These are phyloP conservation scores for Sinopyrophorus schimmeli DNA, from an alignment of 2,888 invertebrate species.

Conservation along the genomic window DNA sequence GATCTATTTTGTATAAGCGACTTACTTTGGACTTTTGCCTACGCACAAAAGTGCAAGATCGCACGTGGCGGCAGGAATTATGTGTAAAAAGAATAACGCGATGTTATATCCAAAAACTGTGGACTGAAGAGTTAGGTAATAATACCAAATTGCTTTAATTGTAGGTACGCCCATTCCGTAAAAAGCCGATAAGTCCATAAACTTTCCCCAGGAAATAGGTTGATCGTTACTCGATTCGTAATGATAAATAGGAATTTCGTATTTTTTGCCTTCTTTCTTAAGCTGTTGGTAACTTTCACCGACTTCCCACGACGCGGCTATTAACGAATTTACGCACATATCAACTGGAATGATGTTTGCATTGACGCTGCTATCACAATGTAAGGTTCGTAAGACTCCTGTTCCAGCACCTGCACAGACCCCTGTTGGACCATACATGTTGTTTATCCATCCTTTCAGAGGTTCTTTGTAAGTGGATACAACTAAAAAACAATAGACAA, in stretches of 20 bases:
- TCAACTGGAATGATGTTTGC: slow-evolving; percentile 82
- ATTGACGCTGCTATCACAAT: slow-evolving; percentile 67
- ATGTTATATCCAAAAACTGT: slow-evolving; percentile 63
- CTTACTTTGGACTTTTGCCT: slow-evolving; percentile 66
- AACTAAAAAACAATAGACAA: slow-evolving; percentile 57
- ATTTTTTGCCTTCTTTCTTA: slow-evolving; percentile 29
- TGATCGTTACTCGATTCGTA: slow-evolving; percentile 84
- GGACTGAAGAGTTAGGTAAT: slow-evolving; percentile 66
- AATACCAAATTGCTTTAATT: slow-evolving; percentile 70
- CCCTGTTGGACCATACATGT: slow-evolving; percentile 86
- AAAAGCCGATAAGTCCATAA: slow-evolving; percentile 62
- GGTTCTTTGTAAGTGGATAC: slow-evolving; percentile 74
- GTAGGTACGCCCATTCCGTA: slow-evolving; percentile 64
- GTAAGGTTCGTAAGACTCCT: slow-evolving; percentile 75
- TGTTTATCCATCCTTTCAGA: slow-evolving; percentile 85
- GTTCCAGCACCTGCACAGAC: slow-evolving; percentile 73
- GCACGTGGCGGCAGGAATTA: slow-evolving; percentile 66
- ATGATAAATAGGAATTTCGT: slow-evolving; percentile 76
- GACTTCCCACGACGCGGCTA: slow-evolving; percentile 76
- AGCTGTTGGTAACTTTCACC: slow-evolving; percentile 40
- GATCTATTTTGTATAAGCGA: no score
- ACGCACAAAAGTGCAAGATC: slow-evolving; percentile 60
- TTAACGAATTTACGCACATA: slow-evolving; percentile 78
- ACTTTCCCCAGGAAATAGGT: slow-evolving; percentile 77
- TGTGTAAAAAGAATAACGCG: slow-evolving; percentile 67